Evolutionary conservation across 2,113 vertebrate genomes (phyloP), one percentile per base, ranked within the genome.

Genomic region (Cinclus mexicanus): DNA sequence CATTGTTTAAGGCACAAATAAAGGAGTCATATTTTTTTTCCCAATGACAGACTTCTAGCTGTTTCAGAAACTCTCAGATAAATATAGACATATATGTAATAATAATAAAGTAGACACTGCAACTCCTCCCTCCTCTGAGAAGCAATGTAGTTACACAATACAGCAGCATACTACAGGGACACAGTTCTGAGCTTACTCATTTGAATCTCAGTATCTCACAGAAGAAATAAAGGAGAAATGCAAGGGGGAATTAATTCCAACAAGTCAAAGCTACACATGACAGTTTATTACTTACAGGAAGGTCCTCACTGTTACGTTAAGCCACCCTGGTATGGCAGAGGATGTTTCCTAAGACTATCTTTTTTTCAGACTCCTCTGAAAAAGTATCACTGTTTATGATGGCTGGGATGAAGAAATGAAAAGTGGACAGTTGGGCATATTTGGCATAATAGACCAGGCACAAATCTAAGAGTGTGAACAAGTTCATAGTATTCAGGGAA

Each of bases 81-180:
- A 78, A 64, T 25, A 10, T 68, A 42, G 13, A n/a, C 7, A 26
- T 31, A 74, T 9, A 24, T 59, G 37, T 69, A 68, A 57, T 49
- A 78, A 65, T 33, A n/a, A 50, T 42, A 83, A 47, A 91, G 33
- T 18, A 74, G 50, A 46, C 33, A 33, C n/a, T 49, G 60, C 44
- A 91, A 63, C 7, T 75, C 52, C 50, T 78, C 23, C 46, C 0
- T 47, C 26, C 50, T 67, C n/a, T 80, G 60, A 82, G 52, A 46
- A 67, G 35, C n/a, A 25, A 9, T 35, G 22, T 25, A 35, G 16
- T 35, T 69, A 63, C 31, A 64, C 10, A 64, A 21, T n/a, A 71
- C 0, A 0, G 13, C 39, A 75, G 49, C 53, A 29, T 37, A 50
- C 23, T 9, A 12, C 20, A 56, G 13, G 52, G 55, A n/a, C 7